Evolutionary conservation across 2,888 invertebrate genomes (phyloP), one percentile per base, ranked within the genome.

Genomic region (Diaprepes abbreviatus): DNA sequence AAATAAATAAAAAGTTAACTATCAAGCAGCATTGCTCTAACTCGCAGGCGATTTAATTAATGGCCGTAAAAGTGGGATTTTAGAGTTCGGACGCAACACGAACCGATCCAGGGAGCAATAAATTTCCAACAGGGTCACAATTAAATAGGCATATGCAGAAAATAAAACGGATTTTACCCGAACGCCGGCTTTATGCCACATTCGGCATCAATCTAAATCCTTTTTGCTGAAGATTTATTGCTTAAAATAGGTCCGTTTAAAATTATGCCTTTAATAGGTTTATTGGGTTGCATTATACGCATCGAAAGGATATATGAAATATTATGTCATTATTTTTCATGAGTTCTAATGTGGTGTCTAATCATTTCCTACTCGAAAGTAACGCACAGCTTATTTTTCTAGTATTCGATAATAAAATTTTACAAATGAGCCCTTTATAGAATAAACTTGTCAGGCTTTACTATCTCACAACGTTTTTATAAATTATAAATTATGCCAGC

Each of bases 91-190:
- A 80, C 79, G 76, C 75, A 75, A 79, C 79, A 79, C 79, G 77
- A 79, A 77, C 81, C 82, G 80, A 82, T 81, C 80, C 79, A 77
- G 78, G 70, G 75, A 76, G 79, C 74, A 76, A 83, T 83, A 83
- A 83, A 83, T 83, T 81, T 80, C 80, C 72, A 55, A 28, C 57
- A 69, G 77, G 78, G 80, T 81, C 80, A 83, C 83, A 83, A 83
- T 83, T 82, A 83, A 77, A 83, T 79, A 79, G 80, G 80, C 82
- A 82, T 83, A 83, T 81, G 81, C 80, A 82, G 82, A 83, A 82
- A 82, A 81, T 80, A 80, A 80, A 82, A 80, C 78, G 77, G 76
- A 74, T 45, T 38, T 50, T 38, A 45, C 24, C 36, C 45, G 36
- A 17, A 50, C 40, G 14, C 38, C 35, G 52, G 36, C 58, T 69